Evolutionary conservation across 2,888 invertebrate species (phyloP).

Genomic region (Drosophila vallismaia): DNA sequence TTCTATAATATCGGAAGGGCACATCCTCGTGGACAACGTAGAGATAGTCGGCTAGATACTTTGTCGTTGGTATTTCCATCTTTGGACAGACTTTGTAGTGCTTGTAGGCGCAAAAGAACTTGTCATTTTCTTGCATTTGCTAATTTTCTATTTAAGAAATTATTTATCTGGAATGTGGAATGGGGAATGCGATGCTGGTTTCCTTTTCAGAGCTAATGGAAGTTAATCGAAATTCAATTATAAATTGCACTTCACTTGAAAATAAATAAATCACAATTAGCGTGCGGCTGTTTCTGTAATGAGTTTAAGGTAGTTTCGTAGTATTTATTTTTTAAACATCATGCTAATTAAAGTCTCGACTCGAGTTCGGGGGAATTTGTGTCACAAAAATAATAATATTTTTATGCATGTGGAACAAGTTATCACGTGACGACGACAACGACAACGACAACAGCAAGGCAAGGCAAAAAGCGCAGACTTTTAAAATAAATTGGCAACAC

Average conservation of each 20-base stretch:
- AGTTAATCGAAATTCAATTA: constrained; percentile 1
- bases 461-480: constrained; percentile 54
- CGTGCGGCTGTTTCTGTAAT: constrained; percentile 20
- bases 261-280: constrained; percentile 35
- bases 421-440: constrained; percentile 63
- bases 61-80: constrained; percentile 84
- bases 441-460: constrained; percentile 50
- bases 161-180: constrained; percentile 35
- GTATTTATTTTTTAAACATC: constrained; percentile 31
- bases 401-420: constrained; percentile 67
- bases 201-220: constrained; percentile 8
- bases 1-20: constrained; percentile 84
- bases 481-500: constrained; percentile 76
- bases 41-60: constrained; percentile 84
- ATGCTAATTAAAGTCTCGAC: constrained; percentile 49
- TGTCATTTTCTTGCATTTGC: constrained; percentile 84
- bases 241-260: constrained; percentile 36
- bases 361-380: constrained; percentile 33
- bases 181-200: constrained; percentile 25
- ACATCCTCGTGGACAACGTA: constrained; percentile 84
- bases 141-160: constrained; percentile 16
- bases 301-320: constrained; percentile 6
- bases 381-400: constrained; percentile 44
- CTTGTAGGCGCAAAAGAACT: constrained; percentile 81
- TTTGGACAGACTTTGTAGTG: constrained; percentile 83